Evolutionary conservation across 2,888 invertebrate species (phyloP), one percentile per base, ranked within the genome.

Genomic region (Agonum fuliginosum): DNA sequence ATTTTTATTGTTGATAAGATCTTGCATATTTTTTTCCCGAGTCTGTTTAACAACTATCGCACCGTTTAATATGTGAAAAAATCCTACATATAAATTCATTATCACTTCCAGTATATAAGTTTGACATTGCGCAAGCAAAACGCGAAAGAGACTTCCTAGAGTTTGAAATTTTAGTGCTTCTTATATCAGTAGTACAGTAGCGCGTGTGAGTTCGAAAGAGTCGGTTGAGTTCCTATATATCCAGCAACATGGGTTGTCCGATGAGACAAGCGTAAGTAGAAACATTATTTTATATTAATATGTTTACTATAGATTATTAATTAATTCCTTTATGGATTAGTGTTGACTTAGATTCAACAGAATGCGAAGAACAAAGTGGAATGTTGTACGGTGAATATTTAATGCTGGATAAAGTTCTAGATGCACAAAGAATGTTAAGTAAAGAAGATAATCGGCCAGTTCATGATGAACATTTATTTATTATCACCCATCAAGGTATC

Each of bases 381-480:
- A 93, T 96, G 90, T 90, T 97, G 67, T 98, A 98, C 85, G 93
- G 94, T 0, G 96, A 97, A 83, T 98, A 98, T 84, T 88, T 98
- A 77, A 94, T 95, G 91, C 88, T 98, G 84, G 97, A 98, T 85
- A 95, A 95, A 84, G 88, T 98, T 17, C 89, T 98, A 34, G 89
- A 88, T 27, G 93, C 96, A 0, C 97, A 98, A 87, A 89, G 93
- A 78, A 91, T 97, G 89, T 90, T 95, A 62, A 96, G 96, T 80
- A 89, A 89, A 3, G 90, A 93, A 84, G 91, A 94, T 73, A 89
- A 92, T 20, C 89, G 91, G 76, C 91, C 92, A 0, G 97, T 98
- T 0, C 98, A 98, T 81, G 99, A 99, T 86, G 99, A 99, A 84
- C 98, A 99, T 88, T 90, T 99, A 4, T 99, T 99, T 86, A 98